Percentiles rank a stretch among this genome's conserved stretches.
Evolutionary conservation across 2,797 vertebrate genomes (phyloP).

Genomic region (Acipenser oxyrinchus): DNA sequence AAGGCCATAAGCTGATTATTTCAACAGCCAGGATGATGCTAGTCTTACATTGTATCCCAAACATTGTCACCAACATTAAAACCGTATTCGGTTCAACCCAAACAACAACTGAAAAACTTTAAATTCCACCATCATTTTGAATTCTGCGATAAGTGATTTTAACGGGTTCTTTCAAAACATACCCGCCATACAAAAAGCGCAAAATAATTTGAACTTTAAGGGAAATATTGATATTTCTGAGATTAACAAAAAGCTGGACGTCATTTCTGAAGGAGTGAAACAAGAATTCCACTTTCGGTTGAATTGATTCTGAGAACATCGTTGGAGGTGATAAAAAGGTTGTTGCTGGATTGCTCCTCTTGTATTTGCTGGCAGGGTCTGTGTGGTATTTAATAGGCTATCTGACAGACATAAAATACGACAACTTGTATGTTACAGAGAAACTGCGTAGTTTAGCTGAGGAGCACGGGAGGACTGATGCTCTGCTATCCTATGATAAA

Average conservation of each 20-base stretch:
- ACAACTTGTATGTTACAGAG: constrained; percentile 17
- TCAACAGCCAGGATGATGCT: constrained; percentile 49
- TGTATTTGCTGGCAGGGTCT: constrained; percentile 47
- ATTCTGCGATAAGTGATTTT: constrained; percentile 30
- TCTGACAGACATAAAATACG: constrained; percentile 31
- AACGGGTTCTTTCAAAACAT: constrained; percentile 14
- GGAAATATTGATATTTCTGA: constrained; percentile 22
- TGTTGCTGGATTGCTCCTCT: constrained; percentile 37
- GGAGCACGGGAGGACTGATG: constrained; percentile 1
- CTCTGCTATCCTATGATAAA: constrained; percentile 16
- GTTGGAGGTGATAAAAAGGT: constrained; percentile 29
- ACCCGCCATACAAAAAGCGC: not conserved
- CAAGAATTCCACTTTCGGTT: constrained; percentile 41
- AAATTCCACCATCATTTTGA: constrained; percentile 45
- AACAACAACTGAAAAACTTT: constrained; percentile 49
- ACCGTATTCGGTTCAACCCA: constrained; percentile 44
- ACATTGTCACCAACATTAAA: constrained; percentile 49
- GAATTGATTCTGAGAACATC: constrained; percentile 33
- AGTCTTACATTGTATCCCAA: constrained; percentile 47
- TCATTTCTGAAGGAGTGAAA: constrained; percentile 36
- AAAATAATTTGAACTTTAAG: not conserved
- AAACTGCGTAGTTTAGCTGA: constrained; percentile 13
- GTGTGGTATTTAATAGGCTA: constrained; percentile 55
- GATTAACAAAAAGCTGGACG: constrained; percentile 34
- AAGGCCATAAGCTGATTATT: constrained; percentile 58